phyloP scores from a whole-genome alignment of 2,888 invertebrate species.

The Lypha dubia region DNA sequence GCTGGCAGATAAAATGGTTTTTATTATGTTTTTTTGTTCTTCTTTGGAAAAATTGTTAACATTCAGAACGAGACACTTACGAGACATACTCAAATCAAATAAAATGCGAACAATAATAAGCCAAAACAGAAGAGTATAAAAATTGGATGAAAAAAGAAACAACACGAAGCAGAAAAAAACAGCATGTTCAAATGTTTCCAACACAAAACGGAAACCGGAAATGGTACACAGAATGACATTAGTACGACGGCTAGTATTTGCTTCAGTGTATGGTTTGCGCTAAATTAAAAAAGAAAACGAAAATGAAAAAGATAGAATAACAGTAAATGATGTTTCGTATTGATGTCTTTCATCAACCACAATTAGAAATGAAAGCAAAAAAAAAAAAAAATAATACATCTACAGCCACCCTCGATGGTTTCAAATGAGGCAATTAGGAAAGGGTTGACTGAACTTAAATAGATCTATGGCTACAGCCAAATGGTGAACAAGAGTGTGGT shows the following conservation, averaged over 20 bases:
- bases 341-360: constrained; percentile 68
- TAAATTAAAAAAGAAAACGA: background rate
- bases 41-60: constrained; percentile 44
- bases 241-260: constrained; percentile 44
- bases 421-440: constrained; percentile 54
- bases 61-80: constrained; percentile 62
- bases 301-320: constrained; percentile 5
- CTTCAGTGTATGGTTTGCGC: constrained; percentile 22
- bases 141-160: background rate
- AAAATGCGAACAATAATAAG: constrained; percentile 66
- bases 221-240: constrained; percentile 66
- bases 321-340: constrained; percentile 56
- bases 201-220: constrained; percentile 71
- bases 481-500: background rate
- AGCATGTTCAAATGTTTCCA: constrained; percentile 47
- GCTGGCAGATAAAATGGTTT: constrained; percentile 58
- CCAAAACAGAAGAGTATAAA: constrained; percentile 2
- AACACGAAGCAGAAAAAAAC: background rate
- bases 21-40: constrained; percentile 1
- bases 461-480: background rate
- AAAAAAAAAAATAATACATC: constrained; percentile 38
- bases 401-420: constrained; percentile 4
- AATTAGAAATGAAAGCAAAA: constrained; percentile 69
- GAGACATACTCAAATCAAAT: constrained; percentile 66
- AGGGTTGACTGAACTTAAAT: constrained; percentile 65